Base-by-base conservation (phyloP, 1,140 invertebrate species). In the Neodiprion lecontei region DNA sequence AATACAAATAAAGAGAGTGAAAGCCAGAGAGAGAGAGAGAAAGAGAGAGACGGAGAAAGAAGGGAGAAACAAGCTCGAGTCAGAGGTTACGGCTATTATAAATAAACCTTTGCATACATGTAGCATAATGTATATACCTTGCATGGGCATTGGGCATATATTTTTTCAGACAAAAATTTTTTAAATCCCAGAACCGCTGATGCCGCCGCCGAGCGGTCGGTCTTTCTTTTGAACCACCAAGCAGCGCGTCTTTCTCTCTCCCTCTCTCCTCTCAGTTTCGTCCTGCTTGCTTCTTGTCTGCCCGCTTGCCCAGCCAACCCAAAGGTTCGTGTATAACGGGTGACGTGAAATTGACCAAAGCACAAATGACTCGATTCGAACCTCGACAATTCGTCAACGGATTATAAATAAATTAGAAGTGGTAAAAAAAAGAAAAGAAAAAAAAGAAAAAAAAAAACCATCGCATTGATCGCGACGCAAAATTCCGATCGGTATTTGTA, bases 1-100 rank as follows among this genome's bases (percentile, higher is more conserved):
- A 21, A 21, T 21, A 21, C 17, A 21, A 21, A 21, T 70, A 72
- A 69, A 49, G 77, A 76, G 72, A 74, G 74, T 76, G 73, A 69
- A 9, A 50, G 7, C 47, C 17, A 40, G 28, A 40, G 28, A 5
- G 28, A 28, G 28, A 28, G 28, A 53, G 48, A 76, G 48, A 14
- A 61, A 67, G 50, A 78, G 66, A 75, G 67, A 66, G 71, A 69
- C 61, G 66, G 69, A 28, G 67, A 67, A 9, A 67, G 17, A 67
- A 70, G 50, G 65, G 74, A 72, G 1, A 48, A 48, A 48, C 14
- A 1, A 70, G 48, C 69, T 12, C 69, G 2, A 40, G 61, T 65
- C 61, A 65, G 61, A 17, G 12, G 12, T 14, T 40, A 40, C 28
- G 5, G 28, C 28, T 40, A 40, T 40, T 40, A 40, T 40, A 40